These are phyloP conservation scores for Lepidostoma basale DNA, from an alignment of 1,140 invertebrate species.

Conservation along the genomic window DNA sequence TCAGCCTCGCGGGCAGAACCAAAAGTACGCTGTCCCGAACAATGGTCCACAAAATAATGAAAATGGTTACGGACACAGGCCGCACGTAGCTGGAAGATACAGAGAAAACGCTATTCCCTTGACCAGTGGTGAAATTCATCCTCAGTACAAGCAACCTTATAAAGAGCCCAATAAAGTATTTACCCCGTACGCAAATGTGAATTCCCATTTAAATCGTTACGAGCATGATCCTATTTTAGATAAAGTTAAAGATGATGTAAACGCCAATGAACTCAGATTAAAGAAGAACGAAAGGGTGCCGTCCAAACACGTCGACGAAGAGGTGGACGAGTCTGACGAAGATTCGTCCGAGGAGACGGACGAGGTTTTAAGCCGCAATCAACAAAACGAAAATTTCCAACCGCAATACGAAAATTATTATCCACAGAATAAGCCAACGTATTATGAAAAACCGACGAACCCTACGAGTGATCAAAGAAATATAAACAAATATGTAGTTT, in stretches of 20 bases:
- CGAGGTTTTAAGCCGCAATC: slow-evolving; percentile 44
- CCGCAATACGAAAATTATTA: slow-evolving; percentile 54
- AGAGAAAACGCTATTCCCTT: too few relatives aligned
- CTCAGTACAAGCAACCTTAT: too few relatives aligned
- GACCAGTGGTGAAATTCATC: too few relatives aligned
- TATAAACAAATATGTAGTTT: slow-evolving; percentile 53
- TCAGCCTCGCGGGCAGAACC: background rate
- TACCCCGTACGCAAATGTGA: slow-evolving; percentile 55
- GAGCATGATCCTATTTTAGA: slow-evolving; percentile 54
- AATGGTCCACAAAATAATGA: background rate
- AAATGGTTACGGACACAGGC: background rate
- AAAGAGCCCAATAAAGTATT: slow-evolving; percentile 50
- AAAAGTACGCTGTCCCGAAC: background rate
- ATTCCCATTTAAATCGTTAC: slow-evolving; percentile 52
- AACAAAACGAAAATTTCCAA: slow-evolving; percentile 52
- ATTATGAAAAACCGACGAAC: slow-evolving; percentile 50
- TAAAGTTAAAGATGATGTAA: slow-evolving; percentile 55
- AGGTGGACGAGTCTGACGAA: slow-evolving; percentile 48
- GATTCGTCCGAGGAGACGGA: slow-evolving; percentile 8
- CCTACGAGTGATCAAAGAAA: slow-evolving; percentile 48
- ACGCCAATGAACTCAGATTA: slow-evolving; percentile 51
- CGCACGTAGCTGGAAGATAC: too few relatives aligned
- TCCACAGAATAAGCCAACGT: slow-evolving; percentile 52
- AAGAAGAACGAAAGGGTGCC: slow-evolving; percentile 52
- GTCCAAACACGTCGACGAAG: slow-evolving; percentile 49